phyloP scores from a whole-genome alignment of 2,888 invertebrate species.

The Cephus sareptanus region DNA sequence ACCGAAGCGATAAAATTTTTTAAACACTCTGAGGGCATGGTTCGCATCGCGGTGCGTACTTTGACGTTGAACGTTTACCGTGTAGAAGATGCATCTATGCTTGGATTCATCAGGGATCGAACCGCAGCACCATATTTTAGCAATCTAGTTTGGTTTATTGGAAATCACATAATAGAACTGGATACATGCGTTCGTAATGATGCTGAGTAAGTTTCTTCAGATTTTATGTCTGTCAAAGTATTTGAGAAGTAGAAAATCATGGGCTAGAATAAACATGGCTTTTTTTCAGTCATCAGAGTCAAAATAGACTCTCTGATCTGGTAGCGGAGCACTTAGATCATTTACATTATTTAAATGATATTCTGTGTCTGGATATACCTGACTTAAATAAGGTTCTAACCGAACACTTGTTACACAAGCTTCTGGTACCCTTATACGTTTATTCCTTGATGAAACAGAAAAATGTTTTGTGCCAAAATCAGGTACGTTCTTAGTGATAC shows the following conservation, averaged over 20 bases:
- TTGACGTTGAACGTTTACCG: conserved; percentile 96
- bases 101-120: conserved; percentile 93
- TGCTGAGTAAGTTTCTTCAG: conserved; percentile 82
- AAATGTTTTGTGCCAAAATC: conserved; percentile 51
- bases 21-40: conserved; percentile 99
- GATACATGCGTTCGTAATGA: conserved; percentile 95
- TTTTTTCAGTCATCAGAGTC: conserved; percentile 85
- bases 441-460: conserved; percentile 79
- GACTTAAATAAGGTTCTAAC: conserved; percentile 94
- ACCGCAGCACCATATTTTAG: conserved; percentile 99
- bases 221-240: conserved; percentile 7
- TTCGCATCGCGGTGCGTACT: conserved; percentile 97
- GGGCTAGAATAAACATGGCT: neutral
- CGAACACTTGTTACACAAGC: conserved; percentile 92
- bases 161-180: conserved; percentile 95
- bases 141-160: conserved; percentile 98
- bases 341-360: conserved; percentile 96
- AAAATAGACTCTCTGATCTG: conserved; percentile 89
- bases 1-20: conserved; percentile 99
- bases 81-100: conserved; percentile 95
- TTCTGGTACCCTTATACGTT: conserved; percentile 93
- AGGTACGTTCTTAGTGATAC: conserved; percentile 62
- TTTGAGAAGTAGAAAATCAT: conserved; percentile 1
- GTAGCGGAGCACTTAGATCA: conserved; percentile 98
- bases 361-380: conserved; percentile 90